A percentile compares a stretch with the other conserved stretches of the same genome.
phyloP scores from a whole-genome alignment of 2,797 vertebrate genomes.

The Acanthopagrus latus region DNA sequence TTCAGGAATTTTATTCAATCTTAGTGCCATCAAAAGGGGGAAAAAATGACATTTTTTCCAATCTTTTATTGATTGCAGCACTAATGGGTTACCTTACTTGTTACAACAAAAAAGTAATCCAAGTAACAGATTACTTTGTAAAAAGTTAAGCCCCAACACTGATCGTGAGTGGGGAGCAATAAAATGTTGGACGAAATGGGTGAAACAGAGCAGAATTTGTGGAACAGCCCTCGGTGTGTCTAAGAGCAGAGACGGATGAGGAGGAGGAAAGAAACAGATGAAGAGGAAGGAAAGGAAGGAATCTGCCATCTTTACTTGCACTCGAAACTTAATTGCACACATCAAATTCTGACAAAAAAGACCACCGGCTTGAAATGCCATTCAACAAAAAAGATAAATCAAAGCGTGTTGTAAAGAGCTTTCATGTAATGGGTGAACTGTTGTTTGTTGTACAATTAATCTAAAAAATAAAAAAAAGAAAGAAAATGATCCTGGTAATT shows the following conservation, averaged over 20 bases:
- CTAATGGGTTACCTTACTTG: too few relatives aligned
- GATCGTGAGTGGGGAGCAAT: slow-evolving; percentile 37
- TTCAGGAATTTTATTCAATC: too few relatives aligned
- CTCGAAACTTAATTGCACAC: too few relatives aligned
- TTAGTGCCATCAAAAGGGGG: too few relatives aligned
- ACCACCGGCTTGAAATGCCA: background rate
- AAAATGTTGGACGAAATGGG: slow-evolving; percentile 54
- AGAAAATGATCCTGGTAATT: too few relatives aligned
- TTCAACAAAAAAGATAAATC: background rate
- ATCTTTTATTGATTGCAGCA: too few relatives aligned
- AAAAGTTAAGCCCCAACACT: too few relatives aligned
- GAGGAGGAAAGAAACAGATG: background rate
- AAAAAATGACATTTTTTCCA: too few relatives aligned
- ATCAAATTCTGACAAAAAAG: background rate
- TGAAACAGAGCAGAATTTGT: slow-evolving; percentile 55
- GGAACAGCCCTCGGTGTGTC: slow-evolving; percentile 19
- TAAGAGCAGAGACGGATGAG: slow-evolving; percentile 3
- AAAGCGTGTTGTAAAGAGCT: background rate
- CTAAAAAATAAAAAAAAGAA: too few relatives aligned
- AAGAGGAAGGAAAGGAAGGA: background rate
- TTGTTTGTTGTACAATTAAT: background rate
- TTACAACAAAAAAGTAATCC: too few relatives aligned
- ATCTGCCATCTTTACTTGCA: background rate
- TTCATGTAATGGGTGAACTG: background rate
- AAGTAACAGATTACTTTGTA: too few relatives aligned